Conservation (phyloP, 2,113 vertebrate species). For the Tretioscincus oriximinensis region DNA sequence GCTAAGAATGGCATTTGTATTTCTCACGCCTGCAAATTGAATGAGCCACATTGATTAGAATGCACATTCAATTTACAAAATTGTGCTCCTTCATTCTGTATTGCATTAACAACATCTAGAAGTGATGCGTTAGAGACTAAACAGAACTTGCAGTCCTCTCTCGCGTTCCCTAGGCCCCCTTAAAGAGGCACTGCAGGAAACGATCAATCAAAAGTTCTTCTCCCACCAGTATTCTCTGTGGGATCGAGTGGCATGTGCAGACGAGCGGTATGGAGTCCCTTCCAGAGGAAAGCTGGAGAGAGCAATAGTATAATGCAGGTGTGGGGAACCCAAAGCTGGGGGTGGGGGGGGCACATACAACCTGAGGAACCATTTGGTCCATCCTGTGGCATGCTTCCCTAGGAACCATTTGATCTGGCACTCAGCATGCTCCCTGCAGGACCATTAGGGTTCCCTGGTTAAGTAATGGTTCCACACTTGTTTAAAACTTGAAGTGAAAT, state of each 20-base stretch:
- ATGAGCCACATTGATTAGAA: conserved; percentile 21
- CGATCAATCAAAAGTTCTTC: background rate
- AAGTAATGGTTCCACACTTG: too few relatives aligned
- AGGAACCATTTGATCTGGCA: too few relatives aligned
- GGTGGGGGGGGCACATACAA: too few relatives aligned
- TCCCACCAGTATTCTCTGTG: background rate
- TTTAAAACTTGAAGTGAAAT: too few relatives aligned
- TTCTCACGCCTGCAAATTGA: conserved; percentile 11
- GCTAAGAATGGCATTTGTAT: conserved; percentile 21
- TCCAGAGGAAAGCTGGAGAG: background rate
- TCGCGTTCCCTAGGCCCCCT: background rate
- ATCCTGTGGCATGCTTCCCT: too few relatives aligned
- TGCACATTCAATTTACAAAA: conserved; percentile 17
- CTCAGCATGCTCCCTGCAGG: too few relatives aligned
- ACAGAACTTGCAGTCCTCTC: background rate
- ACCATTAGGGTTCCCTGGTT: background rate
- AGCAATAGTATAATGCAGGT: too few relatives aligned
- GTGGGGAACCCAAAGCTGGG: background rate
- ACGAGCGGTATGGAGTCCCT: background rate
- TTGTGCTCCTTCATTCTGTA: background rate
- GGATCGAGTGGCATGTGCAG: background rate
- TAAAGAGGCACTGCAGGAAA: background rate
- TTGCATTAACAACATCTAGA: conserved; percentile 10
- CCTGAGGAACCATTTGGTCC: too few relatives aligned
- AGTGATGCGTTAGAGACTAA: background rate